phyloP scores from a whole-genome alignment of 2,888 invertebrate species.

The Drosophila phalerata region DNA sequence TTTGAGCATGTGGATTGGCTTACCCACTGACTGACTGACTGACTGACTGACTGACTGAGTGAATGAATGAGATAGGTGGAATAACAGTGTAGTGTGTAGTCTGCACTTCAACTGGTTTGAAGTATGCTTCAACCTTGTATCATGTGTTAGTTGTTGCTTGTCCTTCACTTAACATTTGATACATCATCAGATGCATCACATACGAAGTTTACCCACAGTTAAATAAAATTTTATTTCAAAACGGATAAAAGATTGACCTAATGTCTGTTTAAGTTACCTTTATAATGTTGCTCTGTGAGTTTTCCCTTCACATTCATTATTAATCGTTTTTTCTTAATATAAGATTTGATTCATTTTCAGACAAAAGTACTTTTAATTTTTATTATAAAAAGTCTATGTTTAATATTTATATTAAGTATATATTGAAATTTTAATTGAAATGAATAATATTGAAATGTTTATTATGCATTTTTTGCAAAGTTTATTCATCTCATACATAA shows the following conservation, averaged over 20 bases:
- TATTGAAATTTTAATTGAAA: too few relatives aligned
- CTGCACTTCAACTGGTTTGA: conserved; percentile 22
- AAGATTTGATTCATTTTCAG: too few relatives aligned
- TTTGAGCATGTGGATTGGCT: conserved; percentile 20
- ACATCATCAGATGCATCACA: conserved; percentile 12
- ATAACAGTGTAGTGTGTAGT: conserved; percentile 10
- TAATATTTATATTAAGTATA: too few relatives aligned
- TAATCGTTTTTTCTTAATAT: too few relatives aligned
- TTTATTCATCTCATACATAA: too few relatives aligned
- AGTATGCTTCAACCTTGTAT: conserved; percentile 19
- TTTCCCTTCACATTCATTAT: too few relatives aligned
- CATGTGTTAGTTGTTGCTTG: conserved; percentile 6
- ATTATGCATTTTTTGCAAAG: too few relatives aligned
- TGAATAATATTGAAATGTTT: too few relatives aligned
- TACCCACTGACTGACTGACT: conserved; percentile 6
- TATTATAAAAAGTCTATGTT: too few relatives aligned
- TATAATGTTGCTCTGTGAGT: not conserved
- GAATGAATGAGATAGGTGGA: conserved; percentile 27
- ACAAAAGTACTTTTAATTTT: too few relatives aligned
- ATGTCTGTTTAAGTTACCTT: not conserved
- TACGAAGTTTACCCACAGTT: not conserved
- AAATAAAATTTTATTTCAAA: not conserved
- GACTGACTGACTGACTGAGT: conserved; percentile 7
- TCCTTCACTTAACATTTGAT: conserved; percentile 10
- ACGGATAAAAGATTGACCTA: not conserved